Percentiles rank a stretch among this genome's conserved stretches.
phyloP scores from a whole-genome alignment of 2,888 invertebrate genomes.

The Eilema caniola region DNA sequence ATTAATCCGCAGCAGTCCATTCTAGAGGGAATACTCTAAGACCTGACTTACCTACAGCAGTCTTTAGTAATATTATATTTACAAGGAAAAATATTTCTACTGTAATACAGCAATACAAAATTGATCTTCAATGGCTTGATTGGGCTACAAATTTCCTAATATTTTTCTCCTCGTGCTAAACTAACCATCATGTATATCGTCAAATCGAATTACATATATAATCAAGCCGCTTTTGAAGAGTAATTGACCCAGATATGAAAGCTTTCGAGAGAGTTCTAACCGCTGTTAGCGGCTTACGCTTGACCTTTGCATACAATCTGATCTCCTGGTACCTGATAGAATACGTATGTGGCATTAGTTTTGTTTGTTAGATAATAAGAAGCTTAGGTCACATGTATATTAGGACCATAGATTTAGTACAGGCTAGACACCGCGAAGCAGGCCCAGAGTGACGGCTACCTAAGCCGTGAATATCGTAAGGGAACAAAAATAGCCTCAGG shows the following conservation, averaged over 20 bases:
- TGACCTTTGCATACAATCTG: conserved; percentile 8
- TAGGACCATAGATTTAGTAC: not conserved
- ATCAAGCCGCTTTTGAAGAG: conserved; percentile 28
- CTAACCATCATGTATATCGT: conserved; percentile 19
- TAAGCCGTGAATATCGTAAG: too few relatives aligned
- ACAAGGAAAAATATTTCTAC: not conserved
- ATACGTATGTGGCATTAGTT: not conserved
- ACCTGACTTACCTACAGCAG: not conserved
- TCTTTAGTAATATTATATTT: not conserved
- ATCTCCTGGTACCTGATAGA: conserved; percentile 6
- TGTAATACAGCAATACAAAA: conserved; percentile 2
- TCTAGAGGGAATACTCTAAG: not conserved
- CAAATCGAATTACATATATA: conserved; percentile 38
- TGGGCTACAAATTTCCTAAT: conserved; percentile 21
- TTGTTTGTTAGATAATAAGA: not conserved
- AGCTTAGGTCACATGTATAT: not conserved
- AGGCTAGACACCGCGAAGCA: not conserved
- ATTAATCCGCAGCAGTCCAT: not conserved
- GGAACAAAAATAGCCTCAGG: too few relatives aligned
- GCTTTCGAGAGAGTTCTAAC: conserved; percentile 3
- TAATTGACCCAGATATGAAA: conserved; percentile 18
- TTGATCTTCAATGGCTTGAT: conserved; percentile 29
- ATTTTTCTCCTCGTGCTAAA: conserved; percentile 21
- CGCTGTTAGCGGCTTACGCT: not conserved
- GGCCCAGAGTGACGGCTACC: too few relatives aligned